Percentiles rank a stretch among this genome's conserved stretches.
These are phyloP conservation scores for Brachionichthys hirsutus DNA, from an alignment of 2,113 vertebrate genomes.

Conservation along the genomic window DNA sequence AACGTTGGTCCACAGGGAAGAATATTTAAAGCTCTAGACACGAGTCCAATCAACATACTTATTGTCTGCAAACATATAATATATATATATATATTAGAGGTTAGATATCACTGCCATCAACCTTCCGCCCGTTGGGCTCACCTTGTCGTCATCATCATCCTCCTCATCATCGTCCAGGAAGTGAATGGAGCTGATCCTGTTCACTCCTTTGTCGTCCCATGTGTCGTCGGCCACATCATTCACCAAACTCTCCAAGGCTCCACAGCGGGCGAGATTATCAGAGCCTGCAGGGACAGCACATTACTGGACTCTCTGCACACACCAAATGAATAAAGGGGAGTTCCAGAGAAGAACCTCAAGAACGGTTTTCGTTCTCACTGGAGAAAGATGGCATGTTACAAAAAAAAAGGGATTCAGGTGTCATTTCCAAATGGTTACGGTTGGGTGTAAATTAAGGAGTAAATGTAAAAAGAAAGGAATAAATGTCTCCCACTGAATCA, in stretches of 20 bases:
- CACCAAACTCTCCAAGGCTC: conserved; percentile 89
- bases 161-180: conserved; percentile 93
- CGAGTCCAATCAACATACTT: not conserved
- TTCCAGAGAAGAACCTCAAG: no score
- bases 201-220: conserved; percentile 84
- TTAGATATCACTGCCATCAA: not conserved
- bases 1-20: not conserved
- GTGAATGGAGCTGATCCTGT: conserved; percentile 93
- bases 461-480: not conserved
- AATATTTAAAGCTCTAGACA: not conserved
- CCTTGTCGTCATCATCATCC: conserved; percentile 90
- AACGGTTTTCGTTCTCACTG: not conserved
- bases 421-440: no score
- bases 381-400: conserved; percentile 11
- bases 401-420: not conserved
- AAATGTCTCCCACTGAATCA: not conserved
- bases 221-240: conserved; percentile 87
- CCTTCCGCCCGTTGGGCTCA: conserved; percentile 53
- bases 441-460: no score
- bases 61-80: no score
- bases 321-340: no score
- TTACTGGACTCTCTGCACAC: not conserved
- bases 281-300: conserved; percentile 51
- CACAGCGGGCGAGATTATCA: conserved; percentile 91
- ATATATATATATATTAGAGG: no score